Conservation (phyloP, 2,113 vertebrate genomes). For the Bagarius yarrelli region DNA sequence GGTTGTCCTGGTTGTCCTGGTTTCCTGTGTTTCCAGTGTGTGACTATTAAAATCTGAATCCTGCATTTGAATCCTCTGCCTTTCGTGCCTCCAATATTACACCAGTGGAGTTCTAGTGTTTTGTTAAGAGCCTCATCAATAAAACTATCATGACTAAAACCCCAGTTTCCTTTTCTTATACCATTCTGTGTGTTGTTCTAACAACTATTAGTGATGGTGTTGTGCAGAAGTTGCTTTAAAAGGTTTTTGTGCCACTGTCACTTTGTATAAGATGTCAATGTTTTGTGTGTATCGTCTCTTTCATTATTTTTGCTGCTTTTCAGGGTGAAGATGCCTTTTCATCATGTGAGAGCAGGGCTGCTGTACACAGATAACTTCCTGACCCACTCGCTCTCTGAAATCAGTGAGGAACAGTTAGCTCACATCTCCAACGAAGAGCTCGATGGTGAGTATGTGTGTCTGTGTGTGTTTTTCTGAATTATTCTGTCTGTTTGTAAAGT, state of each 20-base stretch:
- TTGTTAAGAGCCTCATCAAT: background rate
- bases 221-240: background rate
- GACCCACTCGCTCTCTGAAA: constrained; percentile 87
- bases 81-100: too few species aligned
- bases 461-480: background rate
- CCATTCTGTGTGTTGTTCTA: background rate
- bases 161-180: background rate
- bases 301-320: constrained; percentile 35
- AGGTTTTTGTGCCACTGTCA: background rate
- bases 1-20: too few species aligned
- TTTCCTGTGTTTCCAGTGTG: too few species aligned
- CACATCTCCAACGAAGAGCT: constrained; percentile 96
- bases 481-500: background rate
- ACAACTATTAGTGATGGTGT: background rate
- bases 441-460: constrained; percentile 78
- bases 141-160: background rate
- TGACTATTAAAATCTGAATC: too few species aligned
- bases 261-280: background rate
- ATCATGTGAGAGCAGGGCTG: constrained; percentile 94
- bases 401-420: constrained; percentile 89
- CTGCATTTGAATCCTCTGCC: too few species aligned
- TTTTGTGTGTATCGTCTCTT: constrained; percentile 1
- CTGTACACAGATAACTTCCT: constrained; percentile 98
- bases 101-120: background rate
- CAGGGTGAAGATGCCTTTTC: constrained; percentile 99